A percentile compares a stretch with the other conserved stretches of the same genome.
Conservation (phyloP, 2,113 vertebrate species). For the Oryzias javanicus region DNA sequence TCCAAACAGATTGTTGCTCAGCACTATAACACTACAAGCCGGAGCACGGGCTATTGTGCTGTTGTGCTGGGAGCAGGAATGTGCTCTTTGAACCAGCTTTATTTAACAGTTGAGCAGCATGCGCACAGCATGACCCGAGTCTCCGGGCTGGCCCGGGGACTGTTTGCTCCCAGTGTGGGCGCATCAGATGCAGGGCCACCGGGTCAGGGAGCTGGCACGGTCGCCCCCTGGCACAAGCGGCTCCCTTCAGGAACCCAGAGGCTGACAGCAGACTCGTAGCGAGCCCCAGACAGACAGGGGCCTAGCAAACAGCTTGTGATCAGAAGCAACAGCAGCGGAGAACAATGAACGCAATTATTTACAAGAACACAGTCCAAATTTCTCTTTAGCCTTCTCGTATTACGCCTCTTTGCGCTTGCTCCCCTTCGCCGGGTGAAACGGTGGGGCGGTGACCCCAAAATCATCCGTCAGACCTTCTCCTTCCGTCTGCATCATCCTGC, state of each 20-base stretch:
- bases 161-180: conserved; percentile 61
- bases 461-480: conserved; percentile 60
- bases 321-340: conserved; percentile 75
- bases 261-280: conserved; percentile 71
- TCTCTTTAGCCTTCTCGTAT: conserved; percentile 62
- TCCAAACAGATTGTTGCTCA: conserved; percentile 61
- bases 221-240: conserved; percentile 76
- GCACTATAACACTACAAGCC: conserved; percentile 68
- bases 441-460: conserved; percentile 61
- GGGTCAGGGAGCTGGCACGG: conserved; percentile 76
- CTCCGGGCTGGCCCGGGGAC: conserved; percentile 54
- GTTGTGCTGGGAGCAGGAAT: conserved; percentile 67
- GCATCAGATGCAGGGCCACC: conserved; percentile 67
- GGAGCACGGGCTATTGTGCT: conserved; percentile 55
- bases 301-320: conserved; percentile 82
- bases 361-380: conserved; percentile 78
- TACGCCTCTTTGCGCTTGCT: conserved; percentile 68
- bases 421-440: conserved; percentile 37
- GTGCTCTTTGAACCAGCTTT: conserved; percentile 75
- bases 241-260: conserved; percentile 66
- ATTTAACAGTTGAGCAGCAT: conserved; percentile 70
- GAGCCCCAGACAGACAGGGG: conserved; percentile 82
- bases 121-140: conserved; percentile 62
- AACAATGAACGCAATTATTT: conserved; percentile 81
- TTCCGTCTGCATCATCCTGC: conserved; percentile 58